Base-by-base conservation (phyloP, 2,113 vertebrate genomes). In the Chauna torquata region DNA sequence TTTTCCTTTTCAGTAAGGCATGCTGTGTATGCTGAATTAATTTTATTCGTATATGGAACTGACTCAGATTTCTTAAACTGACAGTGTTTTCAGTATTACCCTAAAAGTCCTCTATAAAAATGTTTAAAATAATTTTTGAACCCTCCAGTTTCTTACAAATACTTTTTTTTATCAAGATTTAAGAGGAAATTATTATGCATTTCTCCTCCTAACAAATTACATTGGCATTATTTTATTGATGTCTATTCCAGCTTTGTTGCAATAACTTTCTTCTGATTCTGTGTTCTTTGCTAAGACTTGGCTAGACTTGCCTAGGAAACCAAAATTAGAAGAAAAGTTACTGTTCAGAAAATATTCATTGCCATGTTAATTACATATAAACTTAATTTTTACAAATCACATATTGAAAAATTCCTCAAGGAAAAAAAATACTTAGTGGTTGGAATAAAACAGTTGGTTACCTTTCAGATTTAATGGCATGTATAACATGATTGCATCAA, bases 251-350 rank as follows among this genome's bases (percentile, higher is more conserved):
- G 57, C 65, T 94, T 92, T 91, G 47, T 82, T 95, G 83, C 77
- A 94, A 49, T 49, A 93, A 79, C 36, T 86, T 68, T 88, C 47
- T 93, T 92, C 95, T 82, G 65, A 32, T 79, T 65, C 57, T 62
- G 22, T n/a, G 65, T 44, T 94, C 77, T 89, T 92, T 84, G 80
- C 55, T 69, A 54, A 32, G 70, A 87, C 87, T 95, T 93, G 92
- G 90, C 82, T 83, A 68, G 76, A 62, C 72, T 88, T 88, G 86
- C 24, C 76, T 57, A 38, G 77, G 68, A 82, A 93, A 91, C 66
- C 72, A 93, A 96, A 96, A 91, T 79, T 71, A 91, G 88, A 88
- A 84, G 66, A 94, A 86, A 62, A 81, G 59, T 81, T 92, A 58
- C 69, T 68, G 65, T 52, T 82, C 88, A 92, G 91, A 82, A 86